Percentiles rank a stretch among this genome's conserved stretches.
These are phyloP conservation scores for Lasioglossum oenotherae DNA, from an alignment of 2,888 invertebrate species.

Conservation along the genomic window DNA sequence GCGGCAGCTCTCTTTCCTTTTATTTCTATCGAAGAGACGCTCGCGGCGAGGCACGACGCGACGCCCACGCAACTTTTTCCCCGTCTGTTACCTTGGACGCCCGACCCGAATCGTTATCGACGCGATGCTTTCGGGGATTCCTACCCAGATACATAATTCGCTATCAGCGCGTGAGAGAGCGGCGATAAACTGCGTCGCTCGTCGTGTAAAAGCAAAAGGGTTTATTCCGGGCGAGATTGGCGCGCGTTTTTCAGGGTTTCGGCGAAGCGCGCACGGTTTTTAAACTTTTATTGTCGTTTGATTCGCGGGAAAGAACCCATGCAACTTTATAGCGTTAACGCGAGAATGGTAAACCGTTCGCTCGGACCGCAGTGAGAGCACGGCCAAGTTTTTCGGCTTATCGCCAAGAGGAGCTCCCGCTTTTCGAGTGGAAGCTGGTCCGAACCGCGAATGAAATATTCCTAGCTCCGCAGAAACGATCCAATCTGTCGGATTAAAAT, in stretches of 20 bases:
- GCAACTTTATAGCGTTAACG: neutral
- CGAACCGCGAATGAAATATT: neutral
- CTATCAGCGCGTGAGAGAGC: neutral
- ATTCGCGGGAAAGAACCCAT: neutral
- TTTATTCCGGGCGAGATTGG: neutral
- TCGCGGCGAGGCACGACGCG: neutral
- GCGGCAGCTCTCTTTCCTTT: slow-evolving; percentile 12
- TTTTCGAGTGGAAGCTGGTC: neutral
- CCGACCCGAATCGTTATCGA: slow-evolving; percentile 4
- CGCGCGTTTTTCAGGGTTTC: neutral
- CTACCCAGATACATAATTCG: neutral
- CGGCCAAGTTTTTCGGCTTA: neutral
- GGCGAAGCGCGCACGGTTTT: neutral
- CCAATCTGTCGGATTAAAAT: neutral
- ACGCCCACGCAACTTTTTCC: slow-evolving; percentile 10
- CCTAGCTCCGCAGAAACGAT: neutral
- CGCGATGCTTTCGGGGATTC: neutral
- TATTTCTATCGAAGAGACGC: slow-evolving; percentile 7
- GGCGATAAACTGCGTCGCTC: neutral
- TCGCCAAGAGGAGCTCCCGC: neutral
- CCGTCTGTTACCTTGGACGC: neutral
- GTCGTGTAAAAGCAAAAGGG: neutral
- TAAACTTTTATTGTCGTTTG: neutral
- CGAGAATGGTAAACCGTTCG: neutral
- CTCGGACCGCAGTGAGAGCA: neutral